Base-by-base conservation (phyloP, 2,113 vertebrate species). In the Benthochromis sp. region DNA sequence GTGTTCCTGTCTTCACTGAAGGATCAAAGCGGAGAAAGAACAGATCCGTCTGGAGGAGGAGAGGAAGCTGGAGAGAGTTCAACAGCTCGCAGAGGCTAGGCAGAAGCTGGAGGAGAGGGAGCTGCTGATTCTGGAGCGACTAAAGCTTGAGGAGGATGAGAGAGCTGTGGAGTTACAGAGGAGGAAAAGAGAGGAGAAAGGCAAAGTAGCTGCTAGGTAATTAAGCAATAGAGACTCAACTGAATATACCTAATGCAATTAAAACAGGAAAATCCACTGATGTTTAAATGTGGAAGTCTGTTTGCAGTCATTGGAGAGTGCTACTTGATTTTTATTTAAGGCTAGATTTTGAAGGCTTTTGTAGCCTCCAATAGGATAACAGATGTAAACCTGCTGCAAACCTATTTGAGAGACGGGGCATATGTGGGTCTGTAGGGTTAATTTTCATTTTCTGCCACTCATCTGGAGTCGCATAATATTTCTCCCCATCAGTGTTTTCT, bases 21-120 rank as follows among this genome's bases (percentile, higher is more conserved):
- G 98, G 93, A 97, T 99, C 79, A 99, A 98, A 94, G 95, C 93
- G 8, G 95, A 96, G 91, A 98, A 97, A 88, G 98, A 99, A 55
- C 94, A 92, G 4, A 86, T 95, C 55, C 96, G 97, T 19, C 63
- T 91, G 55, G 92, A 85, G 11, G 97, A 97, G 66, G 98, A 99
- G 92, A 95, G 90, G 6, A 52, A 47, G 69, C 7, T 95, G 57
- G 90, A 94, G 89, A 88, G 83, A 61, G 6, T 3, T 9, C 86
- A 47, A 6, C 90, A 81, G 27, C 92, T 94, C 0, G 87, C 21
- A 2, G 86, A 53, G n/a, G 93, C 93, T 2, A 34, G 52, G 4
- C 84, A 85, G 73, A 89, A 19, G 7, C 83, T 82, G 50, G 91
- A 90, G 4, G 95, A 96, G 55, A 95, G 93, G 53, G 90, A 97